Evolutionary conservation across 37 sponge, comb jelly and placozoan species (phyloP).

Genomic region (Eunapius fragilis): DNA sequence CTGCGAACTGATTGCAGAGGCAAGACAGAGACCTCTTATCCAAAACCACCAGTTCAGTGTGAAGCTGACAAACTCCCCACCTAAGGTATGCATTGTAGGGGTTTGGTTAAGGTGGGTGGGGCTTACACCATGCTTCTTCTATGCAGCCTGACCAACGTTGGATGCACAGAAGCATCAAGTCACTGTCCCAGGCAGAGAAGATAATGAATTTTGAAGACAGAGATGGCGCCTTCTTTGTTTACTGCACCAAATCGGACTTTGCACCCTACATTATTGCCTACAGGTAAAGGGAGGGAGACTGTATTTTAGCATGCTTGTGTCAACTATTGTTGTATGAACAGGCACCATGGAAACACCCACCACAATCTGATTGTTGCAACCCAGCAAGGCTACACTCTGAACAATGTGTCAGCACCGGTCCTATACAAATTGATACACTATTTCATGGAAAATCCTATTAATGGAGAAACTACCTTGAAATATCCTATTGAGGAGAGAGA

Average conservation of each 20-base stretch:
- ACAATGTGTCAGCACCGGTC: constrained; percentile 55
- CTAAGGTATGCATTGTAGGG: constrained; percentile 41
- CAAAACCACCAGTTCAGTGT: constrained; percentile 78
- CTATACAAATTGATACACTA: constrained; percentile 80
- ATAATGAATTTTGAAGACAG: constrained; percentile 64
- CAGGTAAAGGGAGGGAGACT: constrained; percentile 27
- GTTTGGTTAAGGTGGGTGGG: too few relatives aligned
- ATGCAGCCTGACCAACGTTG: constrained; percentile 63
- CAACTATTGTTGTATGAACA: background rate
- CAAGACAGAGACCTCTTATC: constrained; percentile 53
- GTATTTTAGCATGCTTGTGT: background rate
- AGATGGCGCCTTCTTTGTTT: constrained; percentile 84
- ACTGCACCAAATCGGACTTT: constrained; percentile 65
- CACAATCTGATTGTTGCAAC: constrained; percentile 48
- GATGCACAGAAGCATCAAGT: constrained; percentile 60
- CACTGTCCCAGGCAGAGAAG: constrained; percentile 70
- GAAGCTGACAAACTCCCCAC: constrained; percentile 54
- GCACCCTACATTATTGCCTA: constrained; percentile 74
- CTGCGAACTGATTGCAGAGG: constrained; percentile 71
- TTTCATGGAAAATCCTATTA: constrained; percentile 87
- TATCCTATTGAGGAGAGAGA: constrained; percentile 69
- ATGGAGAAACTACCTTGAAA: constrained; percentile 55
- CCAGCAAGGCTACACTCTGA: constrained; percentile 45
- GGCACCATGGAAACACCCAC: constrained; percentile 47
- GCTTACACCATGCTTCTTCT: background rate